Base-by-base conservation (phyloP, 2,888 invertebrate genomes). In the Eumacrocentrus americanus region DNA sequence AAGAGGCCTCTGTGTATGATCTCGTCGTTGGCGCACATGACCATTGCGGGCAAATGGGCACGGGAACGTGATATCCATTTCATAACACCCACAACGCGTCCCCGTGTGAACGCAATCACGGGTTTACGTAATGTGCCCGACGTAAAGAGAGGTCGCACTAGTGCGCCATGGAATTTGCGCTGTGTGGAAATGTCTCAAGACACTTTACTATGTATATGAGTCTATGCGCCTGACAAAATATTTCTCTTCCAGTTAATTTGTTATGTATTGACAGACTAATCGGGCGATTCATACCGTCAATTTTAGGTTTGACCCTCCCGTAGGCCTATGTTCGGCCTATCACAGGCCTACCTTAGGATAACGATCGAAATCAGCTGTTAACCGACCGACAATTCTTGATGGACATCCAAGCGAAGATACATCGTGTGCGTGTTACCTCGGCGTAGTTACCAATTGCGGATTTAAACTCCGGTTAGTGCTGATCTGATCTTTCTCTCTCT, bases 1-100 rank as follows among this genome's bases (percentile, higher is more conserved):
- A n/a, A n/a, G n/a, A n/a, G 3, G 61, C 65, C 67, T 67, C 67
- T 65, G 64, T 64, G 62, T 29, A 9, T 54, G 66, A 14, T 42
- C 40, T 25, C 42, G 1, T 53, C 34, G 54, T 44, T 22, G 38
- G 37, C 20, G 34, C 34, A n/a, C n/a, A 63, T 63, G 61, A 38
- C 57, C 56, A 58, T 59, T 48, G 60, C 58, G 58, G 62, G 65
- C 69, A 72, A 72, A 71, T 70, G 65, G 73, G 65, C 67, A 61
- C 50, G 35, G 60, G 72, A 76, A 76, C 76, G 72, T 77, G 78
- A 78, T 78, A 78, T 79, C 74, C 74, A 75, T 79, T 79, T 79
- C 78, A 77, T 77, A 79, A 79, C 74, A 77, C 73, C 76, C 77
- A 76, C 76, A 74, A 77, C 73, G 73, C 74, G 77, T 75, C 77